Percentiles rank a stretch among this genome's conserved stretches.
These are phyloP conservation scores for Ciconia boyciana DNA, from an alignment of 2,113 vertebrate genomes.

Conservation along the genomic window DNA sequence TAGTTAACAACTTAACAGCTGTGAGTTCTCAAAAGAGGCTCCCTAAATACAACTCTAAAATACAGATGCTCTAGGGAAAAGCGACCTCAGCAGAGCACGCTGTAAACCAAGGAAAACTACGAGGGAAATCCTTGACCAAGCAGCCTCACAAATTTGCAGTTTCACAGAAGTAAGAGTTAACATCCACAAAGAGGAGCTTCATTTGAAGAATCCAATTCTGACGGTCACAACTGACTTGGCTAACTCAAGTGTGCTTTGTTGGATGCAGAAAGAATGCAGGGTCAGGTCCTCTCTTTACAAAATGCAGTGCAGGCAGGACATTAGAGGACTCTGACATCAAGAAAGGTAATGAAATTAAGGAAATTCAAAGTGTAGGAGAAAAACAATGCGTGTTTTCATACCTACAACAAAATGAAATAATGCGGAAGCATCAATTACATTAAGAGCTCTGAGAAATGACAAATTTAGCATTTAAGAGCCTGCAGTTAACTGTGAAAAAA, in stretches of 20 bases:
- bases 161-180: background rate
- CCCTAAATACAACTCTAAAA: background rate
- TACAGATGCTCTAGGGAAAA: background rate
- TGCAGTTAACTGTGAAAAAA: background rate
- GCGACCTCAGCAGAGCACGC: fast-evolving
- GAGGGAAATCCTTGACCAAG: background rate
- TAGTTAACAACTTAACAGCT: fast-evolving
- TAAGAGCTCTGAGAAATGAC: background rate
- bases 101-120: background rate
- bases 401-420: background rate
- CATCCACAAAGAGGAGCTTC: background rate
- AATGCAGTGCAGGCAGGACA: background rate
- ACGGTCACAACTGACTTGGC: background rate
- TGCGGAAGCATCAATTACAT: background rate
- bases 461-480: background rate
- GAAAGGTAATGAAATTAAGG: background rate
- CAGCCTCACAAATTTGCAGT: background rate
- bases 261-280: background rate
- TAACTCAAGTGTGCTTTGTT: background rate
- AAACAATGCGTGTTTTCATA: background rate
- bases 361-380: background rate
- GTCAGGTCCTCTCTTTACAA: background rate
- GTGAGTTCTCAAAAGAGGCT: background rate
- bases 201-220: background rate
- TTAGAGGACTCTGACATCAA: background rate